Evolutionary conservation across 2,888 invertebrate genomes (phyloP), one percentile per base, ranked within the genome.

Genomic region (Lepeophtheirus nordmannii): DNA sequence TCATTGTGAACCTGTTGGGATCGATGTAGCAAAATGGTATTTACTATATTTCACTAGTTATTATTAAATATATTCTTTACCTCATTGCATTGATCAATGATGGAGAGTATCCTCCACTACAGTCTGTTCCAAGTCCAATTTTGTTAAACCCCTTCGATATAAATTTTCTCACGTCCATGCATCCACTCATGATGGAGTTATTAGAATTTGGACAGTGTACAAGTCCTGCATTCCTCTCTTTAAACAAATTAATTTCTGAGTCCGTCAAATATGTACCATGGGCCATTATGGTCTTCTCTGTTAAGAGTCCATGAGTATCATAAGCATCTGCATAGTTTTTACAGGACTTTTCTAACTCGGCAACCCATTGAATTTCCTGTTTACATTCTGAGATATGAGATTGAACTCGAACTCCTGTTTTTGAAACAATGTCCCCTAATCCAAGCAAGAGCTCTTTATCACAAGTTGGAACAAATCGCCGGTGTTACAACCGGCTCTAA

Each of bases 131-230:
- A 20, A 62, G 22, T 10, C 58, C 63, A 37, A 64, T 37, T 53
- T 67, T 46, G 39, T 62, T 84, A 23, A 92, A 74, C 3, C 83
- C 82, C 59, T 78, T 77, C 12, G 80, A 74, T 46, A 83, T 74
- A 89, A 89, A 76, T 65, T 81, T 81, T 68, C 81, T 78, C 0
- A 89, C 83, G 71, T 89, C 86, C 73, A 90, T 89, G 1, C 88
- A 72, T 0, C 92, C 92, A 14, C 90, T 91, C 71, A 80, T 80
- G 53, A 93, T 78, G 70, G 84, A 82, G 0, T 84, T 84, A 75
- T 92, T 92, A 1, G 91, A 91, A 41, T 85, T 83, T 0, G 92
- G 89, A 73, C 92, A 93, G 74, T 92, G 92, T 0, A 88, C 83
- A 10, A 93, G 76, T 0, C 87, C 81, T 1, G 84, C 81, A 0